These are phyloP conservation scores for Pycnonotus jocosus DNA, from an alignment of 2,113 vertebrate species.

Conservation along the genomic window DNA sequence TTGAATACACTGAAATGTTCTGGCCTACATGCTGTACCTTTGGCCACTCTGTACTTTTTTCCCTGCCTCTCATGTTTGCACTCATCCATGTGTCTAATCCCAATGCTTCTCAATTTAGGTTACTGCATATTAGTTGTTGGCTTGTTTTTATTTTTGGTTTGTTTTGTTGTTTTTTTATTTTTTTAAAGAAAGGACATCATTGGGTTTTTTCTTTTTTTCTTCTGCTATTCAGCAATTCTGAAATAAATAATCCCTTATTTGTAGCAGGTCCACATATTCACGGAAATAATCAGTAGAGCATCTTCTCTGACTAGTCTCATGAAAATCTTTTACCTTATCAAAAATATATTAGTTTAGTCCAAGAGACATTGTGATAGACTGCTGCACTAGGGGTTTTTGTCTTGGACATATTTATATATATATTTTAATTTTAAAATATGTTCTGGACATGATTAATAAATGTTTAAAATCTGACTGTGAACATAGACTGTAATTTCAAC, in stretches of 20 bases:
- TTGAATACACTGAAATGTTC: not conserved
- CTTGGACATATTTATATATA: not conserved
- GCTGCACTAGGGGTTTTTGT: not conserved
- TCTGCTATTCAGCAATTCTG: not conserved
- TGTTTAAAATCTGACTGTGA: not conserved
- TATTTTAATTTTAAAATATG: not conserved
- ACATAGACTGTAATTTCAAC: not conserved
- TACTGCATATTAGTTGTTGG: not conserved
- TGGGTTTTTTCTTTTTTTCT: not conserved
- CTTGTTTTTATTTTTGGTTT: not conserved
- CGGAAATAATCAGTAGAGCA: not conserved
- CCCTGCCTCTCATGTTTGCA: not conserved
- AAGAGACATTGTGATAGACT: not conserved
- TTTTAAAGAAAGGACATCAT: not conserved
- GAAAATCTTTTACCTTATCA: not conserved
- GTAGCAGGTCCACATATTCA: not conserved
- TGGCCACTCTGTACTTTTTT: not conserved
- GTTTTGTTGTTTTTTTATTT: not conserved
- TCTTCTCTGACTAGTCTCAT: not conserved
- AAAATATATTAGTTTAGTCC: not conserved
- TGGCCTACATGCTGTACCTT: not conserved
- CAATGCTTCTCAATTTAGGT: not conserved
- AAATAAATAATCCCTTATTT: not conserved
- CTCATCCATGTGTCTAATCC: not conserved
- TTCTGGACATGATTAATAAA: not conserved